A percentile compares a stretch with the other conserved stretches of the same genome.
Evolutionary conservation across 2,113 vertebrate species (phyloP).

Genomic region (Lagenorhynchus albirostris): DNA sequence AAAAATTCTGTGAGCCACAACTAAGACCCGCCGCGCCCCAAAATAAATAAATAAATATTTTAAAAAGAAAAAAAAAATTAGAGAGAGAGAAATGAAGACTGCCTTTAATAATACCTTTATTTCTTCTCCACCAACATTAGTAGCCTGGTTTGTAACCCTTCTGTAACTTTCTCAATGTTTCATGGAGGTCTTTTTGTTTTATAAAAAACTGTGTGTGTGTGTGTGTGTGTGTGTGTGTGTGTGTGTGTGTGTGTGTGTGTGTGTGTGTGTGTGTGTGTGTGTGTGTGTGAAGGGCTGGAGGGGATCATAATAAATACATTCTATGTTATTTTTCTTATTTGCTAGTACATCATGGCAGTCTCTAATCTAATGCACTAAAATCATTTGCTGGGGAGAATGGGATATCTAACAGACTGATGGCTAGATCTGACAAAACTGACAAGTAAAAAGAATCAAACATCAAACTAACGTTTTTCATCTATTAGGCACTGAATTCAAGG

Average conservation of each 20-base stretch:
- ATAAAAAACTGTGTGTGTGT: neutral
- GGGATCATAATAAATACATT: neutral
- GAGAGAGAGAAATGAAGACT: neutral
- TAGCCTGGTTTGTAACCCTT: neutral
- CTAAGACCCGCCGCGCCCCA: no score
- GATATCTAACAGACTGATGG: neutral
- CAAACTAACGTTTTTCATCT: neutral
- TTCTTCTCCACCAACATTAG: neutral
- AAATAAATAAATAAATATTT: no score
- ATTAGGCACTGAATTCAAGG: neutral
- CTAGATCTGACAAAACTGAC: neutral
- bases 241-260: no score
- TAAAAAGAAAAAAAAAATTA: no score
- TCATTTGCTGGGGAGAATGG: neutral
- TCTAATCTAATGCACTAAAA: neutral
- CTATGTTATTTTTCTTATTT: neutral
- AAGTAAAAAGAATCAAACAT: neutral
- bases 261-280: neutral
- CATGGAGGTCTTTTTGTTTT: neutral
- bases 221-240: neutral
- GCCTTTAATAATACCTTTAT: neutral
- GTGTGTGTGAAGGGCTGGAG: neutral
- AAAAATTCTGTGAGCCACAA: no score
- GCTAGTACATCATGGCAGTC: neutral
- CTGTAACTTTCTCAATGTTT: neutral